Base-by-base conservation (phyloP, 2,888 invertebrate genomes). In the Apotomis capreana region DNA sequence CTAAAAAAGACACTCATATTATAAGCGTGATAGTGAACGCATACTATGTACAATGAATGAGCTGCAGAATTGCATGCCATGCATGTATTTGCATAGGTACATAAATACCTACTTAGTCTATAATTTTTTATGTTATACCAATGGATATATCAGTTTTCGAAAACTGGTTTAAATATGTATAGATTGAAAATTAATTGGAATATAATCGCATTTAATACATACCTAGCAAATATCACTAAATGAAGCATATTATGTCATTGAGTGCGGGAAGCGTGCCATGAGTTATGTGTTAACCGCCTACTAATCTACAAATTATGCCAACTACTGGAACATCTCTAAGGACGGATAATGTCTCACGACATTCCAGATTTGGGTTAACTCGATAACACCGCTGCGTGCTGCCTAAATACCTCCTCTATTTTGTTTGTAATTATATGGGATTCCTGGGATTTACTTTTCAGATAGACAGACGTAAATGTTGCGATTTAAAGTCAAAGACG, bases 341-440 rank as follows among this genome's bases (percentile, higher is more conserved):
- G 68, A 57, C 61, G 57, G 65, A 74, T 74, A 75, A 75, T 70
- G 74, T 72, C 71, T 69, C 67, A 70, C 61, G 49, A 69, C 70
- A 75, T 74, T 75, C 75, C 74, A 73, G 75, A 76, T 76, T 75
- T 74, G 71, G 73, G 62, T 68, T 62, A 74, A 71, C 71, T 58
- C 70, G 71, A 65, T 72, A 68, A 68, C 71, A 57, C 26, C 49
- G 12, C 10, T 13, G 37, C 59, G 59, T 40, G 37, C 9, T 26
- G 55, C 37, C 49, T 15, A 15, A 51, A 60, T 65, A 37, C 54
- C n/a, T 13, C 26, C 13, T 58, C 26, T 9, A 64, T 52, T 64
- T 64, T 58, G 51, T 54, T 68, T 44, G 12, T 57, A 57, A 36
- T 10, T 9, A 5, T 9, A 9, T 57, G 57, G 57, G 26, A 57